Percentiles rank a stretch among this genome's conserved stretches.
These are phyloP conservation scores for Crossocerus cetratus DNA, from an alignment of 2,888 invertebrate species.

Conservation along the genomic window DNA sequence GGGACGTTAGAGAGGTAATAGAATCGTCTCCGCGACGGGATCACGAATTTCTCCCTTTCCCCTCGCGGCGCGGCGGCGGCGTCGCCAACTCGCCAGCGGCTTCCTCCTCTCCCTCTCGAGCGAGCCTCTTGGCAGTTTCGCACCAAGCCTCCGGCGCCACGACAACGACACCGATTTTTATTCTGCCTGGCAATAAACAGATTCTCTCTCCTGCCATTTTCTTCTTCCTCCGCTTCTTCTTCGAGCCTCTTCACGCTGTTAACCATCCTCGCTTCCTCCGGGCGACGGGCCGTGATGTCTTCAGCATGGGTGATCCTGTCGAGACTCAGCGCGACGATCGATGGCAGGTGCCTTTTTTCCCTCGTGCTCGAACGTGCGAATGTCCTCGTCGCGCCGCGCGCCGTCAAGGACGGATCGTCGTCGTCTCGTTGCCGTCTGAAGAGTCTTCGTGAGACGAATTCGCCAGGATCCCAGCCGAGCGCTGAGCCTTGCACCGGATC, in stretches of 20 bases:
- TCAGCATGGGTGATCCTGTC: constrained; percentile 30
- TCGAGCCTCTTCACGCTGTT: constrained; percentile 11
- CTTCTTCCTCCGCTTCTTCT: constrained; percentile 3
- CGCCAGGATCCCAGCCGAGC: constrained; percentile 12
- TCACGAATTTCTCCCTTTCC: constrained; percentile 19
- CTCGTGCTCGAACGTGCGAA: constrained; percentile 38
- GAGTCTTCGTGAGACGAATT: constrained; percentile 36
- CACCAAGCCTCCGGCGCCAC: constrained; percentile 37
- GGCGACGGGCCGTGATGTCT: constrained; percentile 2
- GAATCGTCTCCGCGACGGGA: constrained; percentile 21
- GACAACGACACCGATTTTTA: constrained; percentile 51
- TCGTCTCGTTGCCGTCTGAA: constrained; percentile 20
- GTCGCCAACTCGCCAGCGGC: constrained; percentile 1
- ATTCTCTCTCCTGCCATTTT: constrained; percentile 27
- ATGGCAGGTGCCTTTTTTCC: constrained; percentile 42
- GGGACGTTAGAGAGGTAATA: too few relatives aligned
- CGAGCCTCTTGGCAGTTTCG: constrained; percentile 22
- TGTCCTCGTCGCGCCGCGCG: constrained; percentile 32
- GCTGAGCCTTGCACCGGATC: not conserved
- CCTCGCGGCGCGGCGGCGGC: too few relatives aligned
- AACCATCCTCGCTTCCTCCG: not conserved
- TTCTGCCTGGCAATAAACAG: constrained; percentile 56
- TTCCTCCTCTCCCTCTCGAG: constrained; percentile 7
- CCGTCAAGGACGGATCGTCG: constrained; percentile 39
- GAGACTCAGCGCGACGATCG: constrained; percentile 41